Conservation (phyloP, 1,140 invertebrate genomes). For the Ctenoplectra terminalis region DNA sequence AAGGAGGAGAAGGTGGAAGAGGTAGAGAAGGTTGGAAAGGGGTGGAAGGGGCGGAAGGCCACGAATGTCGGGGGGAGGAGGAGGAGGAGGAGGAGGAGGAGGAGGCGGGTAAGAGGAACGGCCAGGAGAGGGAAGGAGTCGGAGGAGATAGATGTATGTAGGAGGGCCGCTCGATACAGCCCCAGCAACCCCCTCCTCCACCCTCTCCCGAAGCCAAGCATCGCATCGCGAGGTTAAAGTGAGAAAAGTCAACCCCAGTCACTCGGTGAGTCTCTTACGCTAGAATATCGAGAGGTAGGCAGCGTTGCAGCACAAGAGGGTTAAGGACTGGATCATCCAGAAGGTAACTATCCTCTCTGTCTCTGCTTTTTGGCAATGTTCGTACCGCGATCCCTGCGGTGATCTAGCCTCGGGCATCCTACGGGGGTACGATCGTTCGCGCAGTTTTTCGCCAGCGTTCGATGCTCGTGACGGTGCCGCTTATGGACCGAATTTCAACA, state of each 20-base stretch:
- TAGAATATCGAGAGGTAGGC: conserved; percentile 69
- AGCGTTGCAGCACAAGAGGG: conserved; percentile 30
- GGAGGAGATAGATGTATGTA: conserved; percentile 83
- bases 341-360: conserved; percentile 6
- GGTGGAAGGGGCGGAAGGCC: conserved; percentile 76
- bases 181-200: conserved; percentile 80
- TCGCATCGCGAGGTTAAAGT: conserved; percentile 83
- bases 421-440: not conserved
- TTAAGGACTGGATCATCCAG: conserved; percentile 38
- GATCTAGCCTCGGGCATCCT: too few species aligned
- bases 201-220: conserved; percentile 80
- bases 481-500: not conserved
- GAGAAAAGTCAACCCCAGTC: conserved; percentile 83
- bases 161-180: conserved; percentile 84
- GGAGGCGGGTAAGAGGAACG: conserved; percentile 69
- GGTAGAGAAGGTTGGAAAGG: conserved; percentile 72
- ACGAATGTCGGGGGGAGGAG: conserved; percentile 78
- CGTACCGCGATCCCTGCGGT: not conserved
- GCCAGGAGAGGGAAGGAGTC: conserved; percentile 76
- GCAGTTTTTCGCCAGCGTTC: not conserved
- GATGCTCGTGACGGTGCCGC: not conserved
- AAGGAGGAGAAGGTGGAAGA: conserved; percentile 73
- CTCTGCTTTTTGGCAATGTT: not conserved
- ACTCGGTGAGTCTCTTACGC: conserved; percentile 75
- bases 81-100: conserved; percentile 72